These are phyloP conservation scores for Halichoeres trimaculatus DNA, from an alignment of 2,113 vertebrate species.

Conservation along the genomic window DNA sequence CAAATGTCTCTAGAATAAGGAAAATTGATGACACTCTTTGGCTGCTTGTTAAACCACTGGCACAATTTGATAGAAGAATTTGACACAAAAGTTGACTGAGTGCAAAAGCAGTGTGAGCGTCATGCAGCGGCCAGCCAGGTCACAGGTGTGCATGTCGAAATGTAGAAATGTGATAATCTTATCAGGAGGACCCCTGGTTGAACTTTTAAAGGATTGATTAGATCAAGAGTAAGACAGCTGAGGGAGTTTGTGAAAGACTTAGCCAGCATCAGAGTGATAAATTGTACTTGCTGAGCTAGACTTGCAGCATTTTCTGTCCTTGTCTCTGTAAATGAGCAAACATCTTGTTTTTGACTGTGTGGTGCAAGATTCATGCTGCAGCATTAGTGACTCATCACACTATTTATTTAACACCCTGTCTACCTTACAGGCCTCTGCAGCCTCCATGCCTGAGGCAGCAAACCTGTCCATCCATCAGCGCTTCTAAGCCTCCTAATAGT, in stretches of 20 bases:
- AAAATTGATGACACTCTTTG: neutral
- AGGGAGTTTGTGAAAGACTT: conserved; percentile 18
- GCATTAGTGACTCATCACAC: neutral
- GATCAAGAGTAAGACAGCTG: conserved; percentile 6
- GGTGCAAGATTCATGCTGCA: neutral
- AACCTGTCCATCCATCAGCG: conserved; percentile 68
- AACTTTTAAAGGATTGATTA: conserved; percentile 47
- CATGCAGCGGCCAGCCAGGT: conserved; percentile 5
- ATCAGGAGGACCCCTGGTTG: conserved; percentile 64
- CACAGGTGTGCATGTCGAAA: conserved; percentile 36
- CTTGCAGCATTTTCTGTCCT: neutral
- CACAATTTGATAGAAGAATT: conserved; percentile 2
- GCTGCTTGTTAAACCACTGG: neutral
- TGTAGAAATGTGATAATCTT: conserved; percentile 43
- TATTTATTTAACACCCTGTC: neutral
- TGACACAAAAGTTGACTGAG: neutral
- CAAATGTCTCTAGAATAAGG: neutral
- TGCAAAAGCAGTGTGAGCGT: neutral
- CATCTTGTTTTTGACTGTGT: neutral
- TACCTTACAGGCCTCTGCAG: conserved; percentile 19
- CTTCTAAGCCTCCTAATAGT: conserved; percentile 65
- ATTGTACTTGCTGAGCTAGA: conserved; percentile 6
- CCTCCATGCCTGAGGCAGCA: conserved; percentile 47
- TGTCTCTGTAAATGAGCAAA: neutral
- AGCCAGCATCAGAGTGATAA: conserved; percentile 22